These are phyloP conservation scores for Synaphobranchus kaupii DNA, from an alignment of 2,797 vertebrate genomes.

Conservation along the genomic window DNA sequence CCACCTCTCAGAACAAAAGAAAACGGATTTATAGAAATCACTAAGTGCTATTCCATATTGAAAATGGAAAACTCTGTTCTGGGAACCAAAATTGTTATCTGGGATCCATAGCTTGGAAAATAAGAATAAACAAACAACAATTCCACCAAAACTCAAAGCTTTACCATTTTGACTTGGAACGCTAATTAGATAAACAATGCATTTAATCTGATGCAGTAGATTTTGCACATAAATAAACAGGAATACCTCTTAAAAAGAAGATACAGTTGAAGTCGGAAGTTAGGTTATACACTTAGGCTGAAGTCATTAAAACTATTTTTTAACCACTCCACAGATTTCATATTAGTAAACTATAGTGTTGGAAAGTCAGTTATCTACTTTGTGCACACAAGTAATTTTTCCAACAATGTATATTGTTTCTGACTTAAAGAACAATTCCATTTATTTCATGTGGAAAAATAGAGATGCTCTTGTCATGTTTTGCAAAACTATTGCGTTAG, in stretches of 20 bases:
- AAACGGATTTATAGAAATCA: neutral
- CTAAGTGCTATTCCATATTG: neutral
- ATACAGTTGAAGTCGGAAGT: no score
- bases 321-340: no score
- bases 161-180: neutral
- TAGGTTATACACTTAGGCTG: no score
- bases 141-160: neutral
- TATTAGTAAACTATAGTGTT: no score
- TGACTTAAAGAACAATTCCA: neutral
- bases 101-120: no score
- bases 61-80: neutral
- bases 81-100: no score
- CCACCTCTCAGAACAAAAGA: neutral
- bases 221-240: neutral
- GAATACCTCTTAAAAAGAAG: neutral
- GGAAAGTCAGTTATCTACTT: no score
- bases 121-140: neutral
- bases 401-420: neutral
- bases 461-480: no score
- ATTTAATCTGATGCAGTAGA: neutral
- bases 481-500: no score
- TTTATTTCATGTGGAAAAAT: neutral
- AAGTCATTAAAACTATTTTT: no score
- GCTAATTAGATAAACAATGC: neutral
- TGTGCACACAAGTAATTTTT: no score